These are phyloP conservation scores for Cephus pulcher DNA, from an alignment of 2,888 invertebrate species.

Conservation along the genomic window DNA sequence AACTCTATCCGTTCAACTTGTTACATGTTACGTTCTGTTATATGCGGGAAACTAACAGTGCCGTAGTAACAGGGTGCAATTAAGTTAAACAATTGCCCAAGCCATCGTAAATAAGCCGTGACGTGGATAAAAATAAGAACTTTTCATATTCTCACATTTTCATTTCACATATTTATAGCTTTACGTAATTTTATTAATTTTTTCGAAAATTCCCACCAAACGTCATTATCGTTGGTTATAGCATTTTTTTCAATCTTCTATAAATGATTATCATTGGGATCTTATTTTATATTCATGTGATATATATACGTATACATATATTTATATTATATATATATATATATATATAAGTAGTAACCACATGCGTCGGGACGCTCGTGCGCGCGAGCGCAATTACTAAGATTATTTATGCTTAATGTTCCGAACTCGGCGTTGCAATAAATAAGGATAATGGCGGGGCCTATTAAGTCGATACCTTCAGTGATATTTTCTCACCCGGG, in stretches of 20 bases:
- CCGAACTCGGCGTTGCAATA: constrained; percentile 48
- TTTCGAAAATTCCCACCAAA: not conserved
- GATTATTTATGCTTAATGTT: constrained; percentile 53
- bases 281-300: not conserved
- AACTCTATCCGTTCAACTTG: constrained; percentile 53
- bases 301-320: not conserved
- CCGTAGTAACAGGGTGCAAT: constrained; percentile 58
- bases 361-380: constrained; percentile 1
- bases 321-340: too few relatives aligned
- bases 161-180: not conserved
- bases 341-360: not conserved
- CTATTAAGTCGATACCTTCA: constrained; percentile 60
- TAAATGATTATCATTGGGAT: not conserved
- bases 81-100: constrained; percentile 63
- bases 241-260: not conserved
- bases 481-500: constrained; percentile 62
- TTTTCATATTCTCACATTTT: not conserved
- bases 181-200: not conserved
- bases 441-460: constrained; percentile 57
- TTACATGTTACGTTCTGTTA: constrained; percentile 36
- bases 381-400: constrained; percentile 46
- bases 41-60: constrained; percentile 52
- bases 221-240: not conserved
- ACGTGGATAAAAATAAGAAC: not conserved
- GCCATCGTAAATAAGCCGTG: constrained; percentile 50